Evolutionary conservation across 2,797 vertebrate species (phyloP).

Genomic region (Oryzias sinensis): DNA sequence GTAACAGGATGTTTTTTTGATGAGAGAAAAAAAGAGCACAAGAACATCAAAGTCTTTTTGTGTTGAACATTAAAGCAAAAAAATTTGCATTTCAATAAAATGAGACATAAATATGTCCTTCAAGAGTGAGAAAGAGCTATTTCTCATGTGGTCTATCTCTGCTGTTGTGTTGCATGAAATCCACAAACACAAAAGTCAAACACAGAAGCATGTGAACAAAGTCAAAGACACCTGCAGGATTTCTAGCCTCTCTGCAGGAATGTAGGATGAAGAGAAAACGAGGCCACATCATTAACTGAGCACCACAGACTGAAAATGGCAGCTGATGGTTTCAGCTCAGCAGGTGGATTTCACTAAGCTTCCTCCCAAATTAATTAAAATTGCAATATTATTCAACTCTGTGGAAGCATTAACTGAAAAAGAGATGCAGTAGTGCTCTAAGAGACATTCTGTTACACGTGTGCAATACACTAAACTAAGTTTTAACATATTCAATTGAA

Average conservation of each 20-base stretch:
- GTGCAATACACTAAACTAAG: no score
- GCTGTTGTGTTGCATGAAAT: not conserved
- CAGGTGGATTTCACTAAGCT: constrained; percentile 2
- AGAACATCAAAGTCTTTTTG: not conserved
- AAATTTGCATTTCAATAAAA: constrained; percentile 12
- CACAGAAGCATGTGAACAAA: not conserved
- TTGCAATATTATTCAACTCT: not conserved
- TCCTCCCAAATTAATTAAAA: not conserved
- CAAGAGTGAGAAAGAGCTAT: not conserved
- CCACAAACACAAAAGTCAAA: not conserved
- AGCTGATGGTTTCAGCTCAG: not conserved
- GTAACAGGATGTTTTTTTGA: no score
- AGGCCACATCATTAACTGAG: constrained; percentile 15
- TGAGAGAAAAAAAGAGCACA: no score
- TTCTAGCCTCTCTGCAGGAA: not conserved
- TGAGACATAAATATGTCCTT: not conserved
- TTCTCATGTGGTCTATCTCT: constrained; percentile 2
- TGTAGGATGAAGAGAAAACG: constrained; percentile 8
- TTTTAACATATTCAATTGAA: no score
- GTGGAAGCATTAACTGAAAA: not conserved
- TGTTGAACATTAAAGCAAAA: constrained; percentile 12
- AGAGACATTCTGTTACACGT: no score
- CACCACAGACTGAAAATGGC: not conserved
- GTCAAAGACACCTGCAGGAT: not conserved
- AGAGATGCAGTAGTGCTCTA: no score